Evolutionary conservation across 2,888 invertebrate genomes (phyloP).

Genomic region (Pseudococcus jackbeardsleyi): DNA sequence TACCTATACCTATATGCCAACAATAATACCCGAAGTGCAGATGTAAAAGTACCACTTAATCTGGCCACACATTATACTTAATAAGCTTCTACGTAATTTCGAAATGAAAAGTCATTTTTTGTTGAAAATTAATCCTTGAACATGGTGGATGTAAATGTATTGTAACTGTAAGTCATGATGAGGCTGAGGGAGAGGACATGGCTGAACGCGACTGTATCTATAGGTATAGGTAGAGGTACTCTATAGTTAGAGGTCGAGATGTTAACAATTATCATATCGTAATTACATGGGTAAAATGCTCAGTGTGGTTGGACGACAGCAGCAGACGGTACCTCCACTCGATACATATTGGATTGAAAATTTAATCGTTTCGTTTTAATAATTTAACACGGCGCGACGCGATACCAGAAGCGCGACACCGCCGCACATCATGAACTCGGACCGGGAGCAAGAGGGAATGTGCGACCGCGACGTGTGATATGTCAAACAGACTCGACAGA

Average conservation of each 20-base stretch:
- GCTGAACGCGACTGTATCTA: no score
- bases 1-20: no score
- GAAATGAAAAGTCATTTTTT: no score
- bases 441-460: not conserved
- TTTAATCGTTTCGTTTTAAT: constrained; percentile 28
- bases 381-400: not conserved
- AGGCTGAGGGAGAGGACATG: no score
- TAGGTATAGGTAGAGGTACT: no score
- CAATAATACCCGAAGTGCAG: no score
- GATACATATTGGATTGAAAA: constrained; percentile 5
- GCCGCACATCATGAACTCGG: not conserved
- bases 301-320: not conserved
- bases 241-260: not conserved
- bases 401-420: not conserved
- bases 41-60: no score
- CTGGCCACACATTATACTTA: no score
- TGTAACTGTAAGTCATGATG: no score
- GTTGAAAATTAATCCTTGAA: no score
- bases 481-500: not conserved
- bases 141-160: no score
- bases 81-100: no score
- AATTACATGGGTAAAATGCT: not conserved
- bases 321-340: not conserved
- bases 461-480: not conserved
- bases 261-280: not conserved